phyloP scores from a whole-genome alignment of 2,113 vertebrate genomes.

The Epinephelus lanceolatus region DNA sequence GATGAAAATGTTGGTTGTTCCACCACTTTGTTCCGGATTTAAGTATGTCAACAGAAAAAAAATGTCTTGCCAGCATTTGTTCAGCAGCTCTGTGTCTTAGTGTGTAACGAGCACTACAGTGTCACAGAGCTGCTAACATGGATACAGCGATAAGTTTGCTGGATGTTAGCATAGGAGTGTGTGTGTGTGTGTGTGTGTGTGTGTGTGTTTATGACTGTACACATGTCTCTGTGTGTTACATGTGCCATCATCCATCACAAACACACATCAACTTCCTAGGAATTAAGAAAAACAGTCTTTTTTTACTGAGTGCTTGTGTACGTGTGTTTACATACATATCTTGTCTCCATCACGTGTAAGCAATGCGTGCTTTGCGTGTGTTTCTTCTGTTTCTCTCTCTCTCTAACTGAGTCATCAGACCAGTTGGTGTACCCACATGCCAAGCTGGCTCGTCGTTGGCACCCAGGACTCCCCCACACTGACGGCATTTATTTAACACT shows the following conservation, averaged over 20 bases:
- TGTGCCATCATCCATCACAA: not conserved
- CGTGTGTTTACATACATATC: constrained; percentile 24
- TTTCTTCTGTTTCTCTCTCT: constrained; percentile 62
- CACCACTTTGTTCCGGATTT: too few relatives aligned
- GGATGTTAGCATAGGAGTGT: not conserved
- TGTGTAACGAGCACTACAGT: not conserved
- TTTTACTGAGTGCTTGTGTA: not conserved
- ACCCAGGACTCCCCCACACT: constrained; percentile 68
- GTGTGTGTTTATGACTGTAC: not conserved
- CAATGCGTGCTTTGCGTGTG: constrained; percentile 31
- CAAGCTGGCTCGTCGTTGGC: constrained; percentile 58
- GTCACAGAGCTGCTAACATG: not conserved
- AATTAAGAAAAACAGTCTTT: fast-evolving
- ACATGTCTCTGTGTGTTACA: not conserved
- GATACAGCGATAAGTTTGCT: not conserved
- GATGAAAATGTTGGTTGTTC: too few relatives aligned
- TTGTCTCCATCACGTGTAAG: constrained; percentile 32
- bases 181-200: not conserved
- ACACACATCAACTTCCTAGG: not conserved
- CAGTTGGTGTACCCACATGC: constrained; percentile 80
- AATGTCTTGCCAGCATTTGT: not conserved
- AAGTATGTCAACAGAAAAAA: too few relatives aligned
- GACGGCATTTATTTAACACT: constrained; percentile 42
- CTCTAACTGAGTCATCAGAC: constrained; percentile 71
- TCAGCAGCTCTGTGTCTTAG: not conserved